A percentile compares a stretch with the other conserved stretches of the same genome.
Evolutionary conservation across 2,797 vertebrate genomes (phyloP).

Genomic region (Sebastes dallii): DNA sequence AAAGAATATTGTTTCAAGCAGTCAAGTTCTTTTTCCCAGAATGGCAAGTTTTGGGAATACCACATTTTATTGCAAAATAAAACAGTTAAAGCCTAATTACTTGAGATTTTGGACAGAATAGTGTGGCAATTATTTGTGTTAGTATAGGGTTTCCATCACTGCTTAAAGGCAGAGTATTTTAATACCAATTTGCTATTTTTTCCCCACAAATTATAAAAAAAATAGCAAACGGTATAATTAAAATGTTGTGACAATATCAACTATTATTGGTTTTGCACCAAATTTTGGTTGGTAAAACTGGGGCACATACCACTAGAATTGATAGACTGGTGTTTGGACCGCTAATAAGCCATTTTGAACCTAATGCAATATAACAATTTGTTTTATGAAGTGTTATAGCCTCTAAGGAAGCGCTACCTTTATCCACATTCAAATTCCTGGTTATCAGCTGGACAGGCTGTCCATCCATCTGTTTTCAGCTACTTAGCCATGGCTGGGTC

Average conservation of each 20-base stretch:
- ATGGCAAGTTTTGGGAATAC: not conserved
- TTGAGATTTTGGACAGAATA: not conserved
- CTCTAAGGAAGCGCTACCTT: not conserved
- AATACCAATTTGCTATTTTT: not conserved
- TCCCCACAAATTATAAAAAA: not conserved
- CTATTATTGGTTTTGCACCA: not conserved
- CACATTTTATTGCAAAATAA: not conserved
- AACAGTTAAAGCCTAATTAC: not conserved
- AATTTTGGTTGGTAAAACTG: not conserved
- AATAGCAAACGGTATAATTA: not conserved
- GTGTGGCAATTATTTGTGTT: not conserved
- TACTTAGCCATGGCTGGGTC: not conserved
- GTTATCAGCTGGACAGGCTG: not conserved
- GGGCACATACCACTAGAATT: not conserved
- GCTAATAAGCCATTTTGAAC: not conserved
- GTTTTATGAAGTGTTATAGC: not conserved
- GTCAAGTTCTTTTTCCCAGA: not conserved
- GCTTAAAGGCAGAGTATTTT: not conserved
- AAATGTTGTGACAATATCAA: not conserved
- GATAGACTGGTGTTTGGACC: not conserved
- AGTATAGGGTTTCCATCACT: not conserved
- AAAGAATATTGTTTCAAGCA: not conserved
- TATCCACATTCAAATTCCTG: not conserved
- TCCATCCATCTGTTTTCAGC: not conserved
- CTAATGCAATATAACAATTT: not conserved